phyloP scores from a whole-genome alignment of 2,113 vertebrate species.

The Gymnocephalus cernua region DNA sequence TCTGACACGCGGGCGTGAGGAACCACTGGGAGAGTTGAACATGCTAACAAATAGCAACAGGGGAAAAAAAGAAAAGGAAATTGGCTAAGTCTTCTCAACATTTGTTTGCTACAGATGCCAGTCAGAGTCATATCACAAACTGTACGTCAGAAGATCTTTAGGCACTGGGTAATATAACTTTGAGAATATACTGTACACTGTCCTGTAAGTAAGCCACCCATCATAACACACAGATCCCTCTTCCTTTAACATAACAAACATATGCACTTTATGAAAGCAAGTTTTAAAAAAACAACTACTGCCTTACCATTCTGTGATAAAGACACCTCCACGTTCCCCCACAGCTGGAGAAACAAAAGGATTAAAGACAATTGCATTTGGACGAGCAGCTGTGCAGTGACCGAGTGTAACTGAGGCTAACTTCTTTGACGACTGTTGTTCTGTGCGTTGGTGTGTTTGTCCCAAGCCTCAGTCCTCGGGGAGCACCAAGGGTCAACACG shows the following conservation, averaged over 20 bases:
- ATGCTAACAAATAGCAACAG: slow-evolving; percentile 37
- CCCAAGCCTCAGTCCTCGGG: not conserved
- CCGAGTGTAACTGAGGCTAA: not conserved
- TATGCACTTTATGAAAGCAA: not conserved
- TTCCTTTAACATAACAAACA: not conserved
- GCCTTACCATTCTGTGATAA: slow-evolving; percentile 55
- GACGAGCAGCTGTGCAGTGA: not conserved
- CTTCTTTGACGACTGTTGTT: not conserved
- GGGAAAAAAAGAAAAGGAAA: not conserved
- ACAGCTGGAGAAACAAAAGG: slow-evolving; percentile 55
- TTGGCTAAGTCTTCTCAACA: not conserved
- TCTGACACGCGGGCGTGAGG: slow-evolving; percentile 16
- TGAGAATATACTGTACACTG: not conserved
- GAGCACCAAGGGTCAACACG: not conserved
- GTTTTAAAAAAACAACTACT: not conserved
- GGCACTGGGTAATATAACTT: not conserved
- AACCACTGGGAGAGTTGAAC: slow-evolving; percentile 39
- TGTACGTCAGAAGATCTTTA: not conserved
- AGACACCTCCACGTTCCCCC: slow-evolving; percentile 18
- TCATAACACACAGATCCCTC: not conserved
- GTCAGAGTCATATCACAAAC: not conserved
- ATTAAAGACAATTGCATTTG: slow-evolving; percentile 50
- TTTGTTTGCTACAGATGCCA: not conserved
- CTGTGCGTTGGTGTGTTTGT: slow-evolving; percentile 7
- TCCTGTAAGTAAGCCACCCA: not conserved